Conservation (phyloP, 1,140 invertebrate genomes). For the Leptinotarsa defecta region DNA sequence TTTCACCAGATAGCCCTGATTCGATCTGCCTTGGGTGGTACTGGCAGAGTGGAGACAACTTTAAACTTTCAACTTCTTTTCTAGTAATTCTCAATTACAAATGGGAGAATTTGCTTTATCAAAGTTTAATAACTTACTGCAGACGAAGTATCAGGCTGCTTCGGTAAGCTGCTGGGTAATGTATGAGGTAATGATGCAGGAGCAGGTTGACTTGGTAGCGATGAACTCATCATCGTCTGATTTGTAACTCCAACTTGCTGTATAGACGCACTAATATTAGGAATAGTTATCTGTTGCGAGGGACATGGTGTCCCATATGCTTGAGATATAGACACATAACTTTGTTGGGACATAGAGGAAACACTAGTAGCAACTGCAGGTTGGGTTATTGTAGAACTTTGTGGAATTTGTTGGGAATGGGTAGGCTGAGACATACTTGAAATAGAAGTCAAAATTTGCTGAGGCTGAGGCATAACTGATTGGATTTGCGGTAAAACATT, state of each 20-base stretch:
- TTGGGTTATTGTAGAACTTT: constrained; percentile 2
- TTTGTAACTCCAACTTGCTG: constrained; percentile 17
- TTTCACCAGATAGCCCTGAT: too few species aligned
- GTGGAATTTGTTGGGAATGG: neutral
- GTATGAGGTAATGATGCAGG: constrained; percentile 24
- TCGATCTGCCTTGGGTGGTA: too few species aligned
- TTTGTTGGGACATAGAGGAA: constrained; percentile 9
- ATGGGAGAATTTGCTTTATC: too few species aligned
- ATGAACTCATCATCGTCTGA: constrained; percentile 16
- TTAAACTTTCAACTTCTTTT: too few species aligned
- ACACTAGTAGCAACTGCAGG: neutral
- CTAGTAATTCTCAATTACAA: too few species aligned
- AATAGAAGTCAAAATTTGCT: neutral
- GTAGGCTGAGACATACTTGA: neutral
- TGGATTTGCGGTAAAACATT: neutral
- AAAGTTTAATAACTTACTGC: neutral
- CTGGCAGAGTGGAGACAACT: too few species aligned
- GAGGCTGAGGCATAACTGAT: neutral
- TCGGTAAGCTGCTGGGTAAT: constrained; percentile 4
- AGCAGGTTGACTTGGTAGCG: constrained; percentile 21
- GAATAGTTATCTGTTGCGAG: constrained; percentile 12
- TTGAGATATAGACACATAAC: constrained; percentile 16
- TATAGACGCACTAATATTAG: constrained; percentile 19
- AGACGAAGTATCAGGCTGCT: constrained; percentile 7
- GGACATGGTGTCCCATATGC: constrained; percentile 13